Evolutionary conservation across 2,888 invertebrate genomes (phyloP), one percentile per base, ranked within the genome.

Genomic region (Dorcus hopei): DNA sequence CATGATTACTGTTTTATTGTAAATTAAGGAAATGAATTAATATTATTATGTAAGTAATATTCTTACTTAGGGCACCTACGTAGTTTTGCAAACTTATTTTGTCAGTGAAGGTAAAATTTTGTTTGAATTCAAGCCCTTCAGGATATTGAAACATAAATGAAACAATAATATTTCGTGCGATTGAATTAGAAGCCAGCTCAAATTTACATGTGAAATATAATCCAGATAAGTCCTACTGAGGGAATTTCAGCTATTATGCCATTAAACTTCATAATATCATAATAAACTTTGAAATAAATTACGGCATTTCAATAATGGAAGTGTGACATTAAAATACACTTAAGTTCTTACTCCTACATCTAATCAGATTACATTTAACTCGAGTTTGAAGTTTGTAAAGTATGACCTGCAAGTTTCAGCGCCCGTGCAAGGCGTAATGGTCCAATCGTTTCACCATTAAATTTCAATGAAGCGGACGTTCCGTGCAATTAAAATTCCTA

Each of bases 251-350:
- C 45, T 45, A 45, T 45, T 45, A 45, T 19, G 23, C 45, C 14
- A 45, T 45, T 45, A 45, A 45, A 45, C 45, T 45, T 23, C 19
- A 19, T 45, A 45, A 45, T 14, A 42, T 45, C 45, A 45, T 45
- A 45, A 45, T 45, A 45, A 57, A 62, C 57, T 56, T 59, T 56
- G 57, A 59, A 62, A 62, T 62, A 62, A 62, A 59, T 55, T 62
- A 54, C 57, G 54, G 57, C 57, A 57, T 57, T 57, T 59, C 57
- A 57, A 59, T 57, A 57, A 57, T 57, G 57, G 59, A 47, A 59
- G 54, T 59, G 57, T 55, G 56, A 59, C 62, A 63, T 63, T 63
- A 61, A 61, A 63, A 61, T 49, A 58, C 58, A 63, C 62, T 63
- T 61, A 62, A 58, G 60, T 60, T 49, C 50, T 42, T 57, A 57